Evolutionary conservation across 2,888 invertebrate species (phyloP), one percentile per base, ranked within the genome.

Genomic region (Phasia obesa): DNA sequence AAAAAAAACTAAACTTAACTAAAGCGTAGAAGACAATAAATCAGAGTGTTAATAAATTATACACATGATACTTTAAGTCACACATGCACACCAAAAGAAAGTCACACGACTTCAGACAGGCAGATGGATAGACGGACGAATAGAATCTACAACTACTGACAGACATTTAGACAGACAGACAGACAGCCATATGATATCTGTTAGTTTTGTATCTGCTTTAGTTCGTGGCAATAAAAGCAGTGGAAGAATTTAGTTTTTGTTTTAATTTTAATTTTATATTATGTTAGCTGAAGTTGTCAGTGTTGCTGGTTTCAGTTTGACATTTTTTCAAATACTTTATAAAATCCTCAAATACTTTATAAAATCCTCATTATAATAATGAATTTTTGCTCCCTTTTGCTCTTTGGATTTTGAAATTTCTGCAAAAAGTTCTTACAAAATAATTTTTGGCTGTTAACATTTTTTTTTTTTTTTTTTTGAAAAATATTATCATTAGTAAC

Each of bases 1-100:
- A 13, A 59, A 4, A 44, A 65, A 69, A 69, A 42, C 38, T 27
- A 31, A 82, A 75, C 53, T 60, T 44, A 31, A 55, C 44, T 70
- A 38, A 74, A 73, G 67, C 81, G 67, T 73, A 67, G 49, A 81
- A 69, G 27, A 51, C 62, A 25, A 82, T 82, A 82, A 82, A 78
- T 82, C 82, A 82, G 57, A 75, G 69, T 81, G 81, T 76, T 76
- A 70, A 64, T 76, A 81, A 76, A 81, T 76, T 71, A 76, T 38
- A 53, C 53, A 64, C 70, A 57, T 53, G 60, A 73, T 27, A 74
- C 47, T 38, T 25, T 13, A n/a, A 53, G 25, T 27, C 65, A 60
- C 49, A 38, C 65, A 67, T 17, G n/a, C 15, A 47, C 44, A 47
- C 1, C 17, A 17, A 9, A 15, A 47, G 0, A 47, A 13, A 42